Conservation (phyloP, 2,113 vertebrate genomes). For the Macquaria australasica region DNA sequence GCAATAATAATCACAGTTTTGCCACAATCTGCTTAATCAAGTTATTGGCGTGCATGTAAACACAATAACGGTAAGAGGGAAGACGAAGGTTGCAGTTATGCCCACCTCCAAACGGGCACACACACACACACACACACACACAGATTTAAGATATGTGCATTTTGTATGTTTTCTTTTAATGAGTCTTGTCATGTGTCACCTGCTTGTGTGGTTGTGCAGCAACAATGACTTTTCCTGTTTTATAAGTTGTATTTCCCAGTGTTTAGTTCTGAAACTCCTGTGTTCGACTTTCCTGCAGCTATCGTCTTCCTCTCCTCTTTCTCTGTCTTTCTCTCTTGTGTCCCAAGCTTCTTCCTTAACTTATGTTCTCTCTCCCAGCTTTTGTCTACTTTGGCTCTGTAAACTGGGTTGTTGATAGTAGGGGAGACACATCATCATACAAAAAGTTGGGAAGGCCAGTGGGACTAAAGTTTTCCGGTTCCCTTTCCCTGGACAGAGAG, state of each 20-base stretch:
- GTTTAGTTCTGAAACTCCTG: background rate
- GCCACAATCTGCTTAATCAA: slow-evolving; percentile 3
- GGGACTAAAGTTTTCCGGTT: slow-evolving; percentile 30
- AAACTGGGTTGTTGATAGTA: slow-evolving; percentile 39
- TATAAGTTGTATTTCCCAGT: background rate
- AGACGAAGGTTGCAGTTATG: background rate
- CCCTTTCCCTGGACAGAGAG: slow-evolving; percentile 33
- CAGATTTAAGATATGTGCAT: background rate
- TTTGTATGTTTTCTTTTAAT: background rate
- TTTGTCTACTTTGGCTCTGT: slow-evolving; percentile 7
- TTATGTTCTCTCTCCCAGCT: background rate
- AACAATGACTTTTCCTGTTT: background rate
- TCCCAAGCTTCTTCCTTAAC: slow-evolving; percentile 13
- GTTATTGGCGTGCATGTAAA: background rate
- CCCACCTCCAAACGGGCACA: background rate
- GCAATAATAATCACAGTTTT: slow-evolving; percentile 13
- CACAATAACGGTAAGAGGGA: background rate
- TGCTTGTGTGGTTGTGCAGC: background rate
- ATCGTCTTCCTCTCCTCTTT: background rate
- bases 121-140: slow-evolving; percentile 7
- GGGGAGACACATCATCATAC: slow-evolving; percentile 10
- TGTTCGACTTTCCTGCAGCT: background rate
- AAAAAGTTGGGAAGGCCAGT: background rate
- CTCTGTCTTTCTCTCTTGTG: background rate
- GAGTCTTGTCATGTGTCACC: background rate